These are phyloP conservation scores for Boloria euphrosyne DNA, from an alignment of 2,888 invertebrate genomes.

Conservation along the genomic window DNA sequence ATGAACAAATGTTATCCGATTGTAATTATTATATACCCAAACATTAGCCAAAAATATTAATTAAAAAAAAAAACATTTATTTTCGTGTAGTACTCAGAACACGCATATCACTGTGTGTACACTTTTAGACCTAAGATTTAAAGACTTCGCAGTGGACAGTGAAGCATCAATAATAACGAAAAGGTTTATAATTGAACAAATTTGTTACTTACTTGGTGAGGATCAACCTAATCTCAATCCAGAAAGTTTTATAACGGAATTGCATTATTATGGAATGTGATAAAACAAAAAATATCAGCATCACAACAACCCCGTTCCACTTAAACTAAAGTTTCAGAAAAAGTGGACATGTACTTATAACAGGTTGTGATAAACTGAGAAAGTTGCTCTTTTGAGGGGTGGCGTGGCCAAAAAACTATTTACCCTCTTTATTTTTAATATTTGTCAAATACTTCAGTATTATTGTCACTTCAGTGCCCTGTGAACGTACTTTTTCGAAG, in stretches of 20 bases:
- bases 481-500: constrained; percentile 22
- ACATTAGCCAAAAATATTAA: neutral
- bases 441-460: constrained; percentile 15
- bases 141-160: constrained; percentile 12
- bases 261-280: neutral
- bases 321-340: constrained; percentile 8
- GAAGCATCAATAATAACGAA: neutral
- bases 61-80: neutral
- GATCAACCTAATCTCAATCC: neutral
- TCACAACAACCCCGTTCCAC: constrained; percentile 2
- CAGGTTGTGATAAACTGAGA: constrained; percentile 5
- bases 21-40: constrained; percentile 1
- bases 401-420: constrained; percentile 21
- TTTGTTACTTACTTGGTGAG: neutral
- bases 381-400: constrained; percentile 24
- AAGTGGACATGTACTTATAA: constrained; percentile 11
- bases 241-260: neutral
- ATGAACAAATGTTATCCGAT: neutral
- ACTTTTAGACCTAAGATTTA: constrained; percentile 26
- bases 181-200: constrained; percentile 4
- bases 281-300: too few relatives aligned
- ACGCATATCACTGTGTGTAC: constrained; percentile 14
- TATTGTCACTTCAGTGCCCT: constrained; percentile 26
- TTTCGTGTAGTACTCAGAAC: constrained; percentile 7
- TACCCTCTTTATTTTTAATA: constrained; percentile 12